Evolutionary conservation across 1,140 invertebrate species (phyloP).

Genomic region (Bombus waltoni): DNA sequence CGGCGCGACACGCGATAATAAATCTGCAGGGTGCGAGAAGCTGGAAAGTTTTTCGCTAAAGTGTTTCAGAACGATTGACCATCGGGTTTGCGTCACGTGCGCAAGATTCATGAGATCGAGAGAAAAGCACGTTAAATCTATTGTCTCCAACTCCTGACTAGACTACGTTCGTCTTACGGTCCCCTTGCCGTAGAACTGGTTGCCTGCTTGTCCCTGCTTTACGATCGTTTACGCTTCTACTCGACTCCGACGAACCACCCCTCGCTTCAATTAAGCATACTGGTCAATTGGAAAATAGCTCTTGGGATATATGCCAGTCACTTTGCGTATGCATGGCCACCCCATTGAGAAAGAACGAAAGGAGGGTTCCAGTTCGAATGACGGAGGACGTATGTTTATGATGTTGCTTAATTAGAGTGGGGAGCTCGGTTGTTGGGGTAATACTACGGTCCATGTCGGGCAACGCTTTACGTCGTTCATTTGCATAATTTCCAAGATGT

Average conservation of each 20-base stretch:
- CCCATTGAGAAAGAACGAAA: constrained; percentile 28
- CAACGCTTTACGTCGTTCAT: constrained; percentile 18
- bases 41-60: neutral
- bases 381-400: constrained; percentile 67
- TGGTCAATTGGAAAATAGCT: constrained; percentile 75
- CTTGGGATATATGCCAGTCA: constrained; percentile 57
- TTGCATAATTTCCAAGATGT: neutral
- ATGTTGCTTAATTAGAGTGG: constrained; percentile 71
- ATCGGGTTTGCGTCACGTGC: constrained; percentile 42
- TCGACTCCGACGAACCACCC: constrained; percentile 46
- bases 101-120: constrained; percentile 51
- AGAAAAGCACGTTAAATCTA: constrained; percentile 59
- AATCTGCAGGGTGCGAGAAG: neutral
- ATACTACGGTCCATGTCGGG: constrained; percentile 28
- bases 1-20: neutral
- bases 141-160: constrained; percentile 44
- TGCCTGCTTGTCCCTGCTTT: constrained; percentile 33
- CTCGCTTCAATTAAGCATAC: constrained; percentile 70
- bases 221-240: constrained; percentile 62
- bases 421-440: constrained; percentile 27
- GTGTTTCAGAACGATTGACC: constrained; percentile 35
- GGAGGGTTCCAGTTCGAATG: constrained; percentile 14
- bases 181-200: neutral
- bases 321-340: constrained; percentile 46
- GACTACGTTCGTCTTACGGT: neutral